A percentile compares a stretch with the other conserved stretches of the same genome.
These are phyloP conservation scores for Rhinichthys klamathensis DNA, from an alignment of 2,113 vertebrate species.

Conservation along the genomic window DNA sequence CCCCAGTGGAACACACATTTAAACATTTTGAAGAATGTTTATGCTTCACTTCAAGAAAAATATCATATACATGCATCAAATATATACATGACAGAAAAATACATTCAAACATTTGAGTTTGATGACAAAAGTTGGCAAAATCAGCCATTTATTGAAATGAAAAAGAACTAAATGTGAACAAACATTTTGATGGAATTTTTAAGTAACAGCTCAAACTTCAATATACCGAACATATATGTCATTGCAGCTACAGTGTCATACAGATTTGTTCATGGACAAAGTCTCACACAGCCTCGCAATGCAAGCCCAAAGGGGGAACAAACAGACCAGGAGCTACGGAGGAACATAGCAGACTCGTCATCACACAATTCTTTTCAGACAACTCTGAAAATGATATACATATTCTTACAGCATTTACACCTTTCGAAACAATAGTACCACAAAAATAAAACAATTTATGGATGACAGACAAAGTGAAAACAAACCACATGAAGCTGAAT, in stretches of 20 bases:
- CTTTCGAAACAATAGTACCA: slow-evolving; percentile 53
- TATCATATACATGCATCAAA: not conserved
- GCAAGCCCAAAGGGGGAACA: slow-evolving; percentile 30
- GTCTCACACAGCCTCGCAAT: slow-evolving; percentile 21
- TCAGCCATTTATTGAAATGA: slow-evolving; percentile 75
- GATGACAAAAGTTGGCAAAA: slow-evolving; percentile 64
- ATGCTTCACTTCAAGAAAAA: not conserved
- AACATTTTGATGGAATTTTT: slow-evolving; percentile 35
- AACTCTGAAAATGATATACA: slow-evolving; percentile 65
- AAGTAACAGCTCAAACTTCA: slow-evolving; percentile 54
- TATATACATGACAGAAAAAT: not conserved
- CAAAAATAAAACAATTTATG: slow-evolving; percentile 53
- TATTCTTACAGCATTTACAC: slow-evolving; percentile 71
- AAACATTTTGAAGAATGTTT: not conserved
- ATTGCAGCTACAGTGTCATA: slow-evolving; percentile 48
- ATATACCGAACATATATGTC: slow-evolving; percentile 48
- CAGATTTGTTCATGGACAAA: slow-evolving; percentile 46
- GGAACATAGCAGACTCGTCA: slow-evolving; percentile 53
- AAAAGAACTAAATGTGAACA: slow-evolving; percentile 67
- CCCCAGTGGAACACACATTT: not conserved
- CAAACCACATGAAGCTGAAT: slow-evolving; percentile 52
- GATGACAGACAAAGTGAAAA: slow-evolving; percentile 39
- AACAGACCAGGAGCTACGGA: slow-evolving; percentile 24
- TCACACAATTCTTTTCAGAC: slow-evolving; percentile 54
- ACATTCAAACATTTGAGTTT: slow-evolving; percentile 31